A percentile compares a stretch with the other conserved stretches of the same genome.
These are phyloP conservation scores for Copsychus sechellarum DNA, from an alignment of 2,113 vertebrate genomes.

Conservation along the genomic window DNA sequence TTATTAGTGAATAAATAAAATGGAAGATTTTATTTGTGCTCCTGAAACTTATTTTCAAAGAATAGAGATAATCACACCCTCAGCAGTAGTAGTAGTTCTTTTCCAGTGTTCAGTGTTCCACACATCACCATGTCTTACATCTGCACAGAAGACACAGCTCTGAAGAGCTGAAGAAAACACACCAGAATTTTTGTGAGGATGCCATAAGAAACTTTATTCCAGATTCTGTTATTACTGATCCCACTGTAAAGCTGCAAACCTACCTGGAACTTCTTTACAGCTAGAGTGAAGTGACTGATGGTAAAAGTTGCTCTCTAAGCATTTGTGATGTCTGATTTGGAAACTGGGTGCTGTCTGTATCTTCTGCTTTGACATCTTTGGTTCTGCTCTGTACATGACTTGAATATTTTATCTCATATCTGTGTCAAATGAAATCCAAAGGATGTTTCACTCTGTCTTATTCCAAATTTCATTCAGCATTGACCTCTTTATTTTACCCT, in stretches of 20 bases:
- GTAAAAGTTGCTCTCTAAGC: neutral
- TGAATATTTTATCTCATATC: neutral
- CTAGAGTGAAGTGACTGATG: accelerated
- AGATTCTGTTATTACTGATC: neutral
- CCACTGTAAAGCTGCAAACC: neutral
- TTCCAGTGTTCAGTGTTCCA: neutral
- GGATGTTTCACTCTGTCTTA: neutral
- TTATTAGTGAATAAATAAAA: neutral
- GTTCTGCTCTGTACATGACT: neutral
- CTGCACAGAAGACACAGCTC: neutral
- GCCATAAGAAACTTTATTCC: neutral
- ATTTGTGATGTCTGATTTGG: neutral
- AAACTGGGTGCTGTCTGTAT: neutral
- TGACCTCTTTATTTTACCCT: neutral
- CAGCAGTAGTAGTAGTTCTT: neutral
- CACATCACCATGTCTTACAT: neutral
- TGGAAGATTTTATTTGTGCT: neutral
- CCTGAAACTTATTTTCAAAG: neutral
- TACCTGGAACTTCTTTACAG: neutral
- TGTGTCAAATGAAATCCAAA: neutral
- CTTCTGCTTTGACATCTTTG: neutral
- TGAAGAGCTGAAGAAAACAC: neutral
- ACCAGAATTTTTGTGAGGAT: neutral
- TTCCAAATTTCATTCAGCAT: neutral
- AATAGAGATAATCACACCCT: neutral